Base-by-base conservation (phyloP, 2,888 invertebrate genomes). In the Ophion ventricosus region DNA sequence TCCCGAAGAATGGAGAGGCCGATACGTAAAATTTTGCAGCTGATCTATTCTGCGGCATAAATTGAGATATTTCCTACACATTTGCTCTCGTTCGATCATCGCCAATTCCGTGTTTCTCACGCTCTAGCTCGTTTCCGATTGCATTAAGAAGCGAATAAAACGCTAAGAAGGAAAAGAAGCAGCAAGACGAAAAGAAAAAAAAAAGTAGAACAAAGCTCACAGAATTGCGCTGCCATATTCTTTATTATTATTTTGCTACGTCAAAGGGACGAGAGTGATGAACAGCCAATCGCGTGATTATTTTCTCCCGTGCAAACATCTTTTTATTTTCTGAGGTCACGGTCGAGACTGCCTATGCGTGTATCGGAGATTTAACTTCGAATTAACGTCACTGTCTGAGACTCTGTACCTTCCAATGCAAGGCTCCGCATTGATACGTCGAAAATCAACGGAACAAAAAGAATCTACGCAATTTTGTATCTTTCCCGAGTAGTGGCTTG, bases 301-400 rank as follows among this genome's bases (percentile, higher is more conserved):
- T 67, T 63, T 69, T 63, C 74, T 20, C 10, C 63, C 69, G 74
- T 74, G 69, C 23, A 69, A 74, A 79, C 56, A 74, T 74, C 67
- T 74, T 63, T 74, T 64, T 82, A 69, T 79, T 74, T 73, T 43
- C 74, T 74, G 79, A 83, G 82, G 82, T 83, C 82, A 83, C 78
- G 82, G 82, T 74, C 82, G 79, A 83, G 78, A 63, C 63, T 59
- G 25, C 25, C 40, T 4, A 66, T 74, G 5, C 56, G n/a, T 11
- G 26, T n/a, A 43, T n/a, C n/a, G 29, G 56, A 26, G 8, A 29
- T 70, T 70, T 29, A 11, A 56, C 70, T 7, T 29, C n/a, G 10
- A 49, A 26, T 29, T n/a, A 1, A 26, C 54, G n/a, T 56, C 57
- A 57, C n/a, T 1, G n/a, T 10, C 11, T n/a, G 1, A n/a, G 26